A percentile compares a stretch with the other conserved stretches of the same genome.
Evolutionary conservation across 1,140 invertebrate genomes (phyloP).

Genomic region (Papilio glaucus): DNA sequence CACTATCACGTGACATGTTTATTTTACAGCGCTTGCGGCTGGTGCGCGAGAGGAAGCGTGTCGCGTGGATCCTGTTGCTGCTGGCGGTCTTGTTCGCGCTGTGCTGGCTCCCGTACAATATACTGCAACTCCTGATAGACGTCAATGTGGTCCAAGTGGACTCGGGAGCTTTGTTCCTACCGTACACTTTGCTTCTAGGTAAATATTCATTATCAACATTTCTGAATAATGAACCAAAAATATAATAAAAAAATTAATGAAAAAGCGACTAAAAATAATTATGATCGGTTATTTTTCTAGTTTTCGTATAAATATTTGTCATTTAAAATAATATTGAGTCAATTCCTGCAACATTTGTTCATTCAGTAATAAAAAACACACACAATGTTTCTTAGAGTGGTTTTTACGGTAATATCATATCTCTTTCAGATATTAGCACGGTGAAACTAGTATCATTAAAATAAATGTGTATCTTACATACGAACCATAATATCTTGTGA

Average conservation of each 20-base stretch:
- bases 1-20: neutral
- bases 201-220: conserved; percentile 38
- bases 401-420: no score
- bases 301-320: no score
- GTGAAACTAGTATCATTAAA: no score
- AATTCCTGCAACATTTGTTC: no score
- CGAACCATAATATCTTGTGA: no score
- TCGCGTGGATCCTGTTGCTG: conserved; percentile 89
- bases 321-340: no score
- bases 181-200: conserved; percentile 84
- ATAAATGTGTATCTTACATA: no score
- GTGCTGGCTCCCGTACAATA: conserved; percentile 92
- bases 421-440: no score
- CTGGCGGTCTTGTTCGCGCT: conserved; percentile 89
- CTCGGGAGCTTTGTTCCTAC: conserved; percentile 66
- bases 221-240: neutral
- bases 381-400: no score
- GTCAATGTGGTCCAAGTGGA: conserved; percentile 77
- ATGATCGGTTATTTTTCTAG: no score
- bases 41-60: conserved; percentile 87
- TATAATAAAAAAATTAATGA: neutral
- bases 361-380: no score
- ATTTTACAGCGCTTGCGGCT: conserved; percentile 84
- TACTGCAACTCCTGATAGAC: conserved; percentile 87
- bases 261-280: no score